phyloP scores from a whole-genome alignment of 2,888 invertebrate genomes.

The Melieria picta region DNA sequence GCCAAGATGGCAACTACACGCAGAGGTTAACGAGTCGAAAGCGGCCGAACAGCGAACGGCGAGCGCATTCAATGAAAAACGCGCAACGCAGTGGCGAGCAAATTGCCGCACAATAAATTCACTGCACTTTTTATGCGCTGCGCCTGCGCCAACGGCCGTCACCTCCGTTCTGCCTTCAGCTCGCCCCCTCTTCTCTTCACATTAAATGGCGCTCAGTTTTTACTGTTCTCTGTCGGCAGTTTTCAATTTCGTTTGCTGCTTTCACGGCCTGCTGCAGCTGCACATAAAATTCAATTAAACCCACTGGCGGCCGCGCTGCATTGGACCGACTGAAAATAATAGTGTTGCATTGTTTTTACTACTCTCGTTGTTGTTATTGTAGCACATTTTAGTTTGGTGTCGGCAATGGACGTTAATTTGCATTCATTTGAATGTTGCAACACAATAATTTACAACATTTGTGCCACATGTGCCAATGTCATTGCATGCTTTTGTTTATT shows the following conservation, averaged over 20 bases:
- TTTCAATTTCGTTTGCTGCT: conserved; percentile 15
- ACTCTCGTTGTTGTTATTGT: neutral
- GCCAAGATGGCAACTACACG: too few species aligned
- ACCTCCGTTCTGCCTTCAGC: neutral
- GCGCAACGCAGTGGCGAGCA: conserved; percentile 7
- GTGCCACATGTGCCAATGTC: neutral
- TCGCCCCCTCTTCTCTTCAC: neutral
- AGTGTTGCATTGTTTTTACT: conserved; percentile 1
- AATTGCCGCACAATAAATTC: conserved; percentile 4
- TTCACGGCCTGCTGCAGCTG: neutral
- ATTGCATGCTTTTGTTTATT: neutral
- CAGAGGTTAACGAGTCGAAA: too few species aligned
- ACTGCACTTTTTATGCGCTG: neutral
- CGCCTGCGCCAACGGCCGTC: neutral
- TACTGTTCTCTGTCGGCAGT: conserved; percentile 11
- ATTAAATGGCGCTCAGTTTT: neutral
- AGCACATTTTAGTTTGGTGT: neutral
- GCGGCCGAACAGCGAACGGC: too few species aligned
- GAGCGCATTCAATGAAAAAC: too few species aligned
- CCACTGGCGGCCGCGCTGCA: conserved; percentile 15
- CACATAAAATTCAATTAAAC: conserved; percentile 24
- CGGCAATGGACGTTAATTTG: neutral
- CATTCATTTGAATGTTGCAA: neutral
- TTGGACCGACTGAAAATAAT: neutral
- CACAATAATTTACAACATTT: neutral